Evolutionary conservation across 53 echinoderm and acorn worm species (phyloP).

Genomic region (Echinarachnius parma): DNA sequence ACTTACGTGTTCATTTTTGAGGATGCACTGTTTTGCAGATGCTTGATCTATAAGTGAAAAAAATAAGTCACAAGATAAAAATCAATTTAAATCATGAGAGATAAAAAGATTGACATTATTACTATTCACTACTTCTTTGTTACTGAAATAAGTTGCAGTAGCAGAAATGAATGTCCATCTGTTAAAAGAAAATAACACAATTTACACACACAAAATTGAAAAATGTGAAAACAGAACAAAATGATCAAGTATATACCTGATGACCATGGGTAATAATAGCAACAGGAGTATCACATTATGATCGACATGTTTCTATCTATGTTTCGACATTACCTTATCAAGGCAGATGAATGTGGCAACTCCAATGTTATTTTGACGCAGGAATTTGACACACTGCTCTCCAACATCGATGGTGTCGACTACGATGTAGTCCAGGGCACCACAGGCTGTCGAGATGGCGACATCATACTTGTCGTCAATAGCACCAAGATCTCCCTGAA

Average conservation of each 20-base stretch:
- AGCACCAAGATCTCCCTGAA: slow-evolving; percentile 89
- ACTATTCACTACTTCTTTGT: no score
- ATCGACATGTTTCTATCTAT: no score
- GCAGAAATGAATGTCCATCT: background rate
- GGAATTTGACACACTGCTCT: slow-evolving; percentile 84
- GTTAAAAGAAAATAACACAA: background rate
- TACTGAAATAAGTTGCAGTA: background rate
- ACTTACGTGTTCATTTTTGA: slow-evolving; percentile 62
- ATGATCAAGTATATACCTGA: no score
- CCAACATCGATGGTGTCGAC: slow-evolving; percentile 86
- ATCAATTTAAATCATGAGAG: background rate
- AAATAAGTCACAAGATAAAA: background rate
- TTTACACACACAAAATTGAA: background rate
- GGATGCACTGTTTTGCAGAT: slow-evolving; percentile 43
- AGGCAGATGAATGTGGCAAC: slow-evolving; percentile 90
- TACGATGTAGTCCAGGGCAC: slow-evolving; percentile 92
- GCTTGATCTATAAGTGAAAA: slow-evolving; percentile 37
- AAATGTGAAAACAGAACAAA: no score
- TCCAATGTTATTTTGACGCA: slow-evolving; percentile 86
- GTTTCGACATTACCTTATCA: slow-evolving; percentile 95
- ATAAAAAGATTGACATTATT: no score
- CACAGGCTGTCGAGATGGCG: slow-evolving; percentile 95
- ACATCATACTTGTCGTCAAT: slow-evolving; percentile 98
- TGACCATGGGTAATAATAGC: no score
- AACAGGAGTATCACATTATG: no score